Evolutionary conservation across 2,797 vertebrate species (phyloP).

Genomic region (Adelosebastes latens): DNA sequence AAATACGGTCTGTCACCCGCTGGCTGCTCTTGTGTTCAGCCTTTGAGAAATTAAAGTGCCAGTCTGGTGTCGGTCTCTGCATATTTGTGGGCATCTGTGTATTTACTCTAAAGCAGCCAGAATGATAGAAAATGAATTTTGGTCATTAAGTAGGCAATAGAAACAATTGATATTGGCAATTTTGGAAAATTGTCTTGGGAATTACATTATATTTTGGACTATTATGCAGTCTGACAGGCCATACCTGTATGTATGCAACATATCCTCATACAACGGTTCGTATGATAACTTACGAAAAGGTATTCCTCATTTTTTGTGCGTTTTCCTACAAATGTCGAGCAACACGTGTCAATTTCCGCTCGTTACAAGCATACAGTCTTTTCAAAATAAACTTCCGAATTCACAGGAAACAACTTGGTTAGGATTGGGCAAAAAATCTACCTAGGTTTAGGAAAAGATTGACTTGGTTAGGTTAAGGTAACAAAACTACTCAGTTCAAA

Average conservation of each 20-base stretch:
- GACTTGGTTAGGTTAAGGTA: no score
- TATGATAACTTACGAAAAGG: no score
- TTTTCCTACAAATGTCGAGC: no score
- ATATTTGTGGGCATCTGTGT: conserved; percentile 8
- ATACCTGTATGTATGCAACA: no score
- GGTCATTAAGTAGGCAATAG: background rate
- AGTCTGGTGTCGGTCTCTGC: conserved; percentile 17
- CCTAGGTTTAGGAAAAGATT: no score
- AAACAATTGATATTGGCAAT: background rate
- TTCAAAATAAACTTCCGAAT: no score
- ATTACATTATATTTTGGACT: background rate
- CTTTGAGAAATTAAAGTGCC: conserved; percentile 36
- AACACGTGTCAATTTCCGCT: no score
- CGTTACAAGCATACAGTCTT: no score
- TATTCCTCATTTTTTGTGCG: rapidly evolving
- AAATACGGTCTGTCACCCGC: conserved; percentile 48
- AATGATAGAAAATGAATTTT: background rate
- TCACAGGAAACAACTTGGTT: no score
- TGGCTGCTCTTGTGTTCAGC: conserved; percentile 23
- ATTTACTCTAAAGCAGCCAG: background rate
- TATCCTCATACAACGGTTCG: rapidly evolving
- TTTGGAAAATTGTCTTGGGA: rapidly evolving
- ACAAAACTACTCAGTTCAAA: no score
- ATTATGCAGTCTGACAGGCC: background rate
- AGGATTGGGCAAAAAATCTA: rapidly evolving